Base-by-base conservation (phyloP, 2,888 invertebrate genomes). In the Eucera pruinosa region DNA sequence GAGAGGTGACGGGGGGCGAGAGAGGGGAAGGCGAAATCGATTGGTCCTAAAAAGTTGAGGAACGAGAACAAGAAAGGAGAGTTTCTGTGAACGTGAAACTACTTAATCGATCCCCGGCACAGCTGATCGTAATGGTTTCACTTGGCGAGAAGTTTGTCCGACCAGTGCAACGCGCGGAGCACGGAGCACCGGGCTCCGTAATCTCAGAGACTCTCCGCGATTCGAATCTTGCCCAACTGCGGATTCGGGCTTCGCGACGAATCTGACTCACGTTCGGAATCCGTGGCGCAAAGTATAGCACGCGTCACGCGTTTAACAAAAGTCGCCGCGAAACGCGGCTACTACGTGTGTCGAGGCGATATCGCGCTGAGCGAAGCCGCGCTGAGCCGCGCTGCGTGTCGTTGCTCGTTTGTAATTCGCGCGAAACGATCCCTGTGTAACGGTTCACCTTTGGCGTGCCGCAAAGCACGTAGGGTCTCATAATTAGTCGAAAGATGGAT, bases 101-200 rank as follows among this genome's bases (percentile, higher is more conserved):
- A 82, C 86, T 85, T 85, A 86, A 88, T 88, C 87, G 87, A 86
- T 83, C 83, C 80, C 75, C 9, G 18, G 79, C 82, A 81, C 84
- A 68, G 71, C 75, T 66, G 65, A 57, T 60, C 67, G 83, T 48
- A 76, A 80, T 65, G 69, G 66, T 70, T 73, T 55, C 66, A 52
- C 62, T 64, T 69, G 30, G 33, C 50, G 27, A 33, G 62, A 67
- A 73, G 79, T 57, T 71, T 54, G 45, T 15, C n/a, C n/a, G n/a
- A n/a, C n/a, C n/a, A n/a, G n/a, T n/a, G n/a, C n/a, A n/a, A n/a
- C n/a, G n/a, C n/a, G n/a, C n/a, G n/a, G n/a, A 48, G 45, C 13
- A 48, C 18, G 45, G 48, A 18, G 25, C 9, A 20, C n/a, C 57
- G 55, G 20, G 27, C n/a, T 25, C 18, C 20, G 48, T 30, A 25